Percentiles rank a stretch among this genome's conserved stretches.
Evolutionary conservation across 2,888 invertebrate species (phyloP).

Genomic region (Rhamnusium bicolor): DNA sequence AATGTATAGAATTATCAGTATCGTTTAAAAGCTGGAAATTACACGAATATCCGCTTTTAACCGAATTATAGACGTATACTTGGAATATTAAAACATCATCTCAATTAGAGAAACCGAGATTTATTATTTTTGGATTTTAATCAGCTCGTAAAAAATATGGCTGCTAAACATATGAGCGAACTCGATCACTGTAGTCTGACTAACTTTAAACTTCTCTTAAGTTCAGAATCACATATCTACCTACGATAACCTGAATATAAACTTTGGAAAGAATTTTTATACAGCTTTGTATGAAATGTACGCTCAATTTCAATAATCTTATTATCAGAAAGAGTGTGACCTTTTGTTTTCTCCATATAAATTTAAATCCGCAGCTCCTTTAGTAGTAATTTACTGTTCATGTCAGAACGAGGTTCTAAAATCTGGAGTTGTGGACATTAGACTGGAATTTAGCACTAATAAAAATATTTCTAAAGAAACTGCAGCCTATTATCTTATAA

Average conservation of each 20-base stretch:
- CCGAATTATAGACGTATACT: slow-evolving; percentile 60
- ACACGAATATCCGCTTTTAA: slow-evolving; percentile 11
- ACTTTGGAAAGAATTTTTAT: slow-evolving; percentile 55
- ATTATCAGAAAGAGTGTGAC: slow-evolving; percentile 43
- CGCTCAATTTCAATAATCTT: slow-evolving; percentile 53
- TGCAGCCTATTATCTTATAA: slow-evolving; percentile 54
- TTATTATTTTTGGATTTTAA: slow-evolving; percentile 65
- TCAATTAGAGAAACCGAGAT: slow-evolving; percentile 60
- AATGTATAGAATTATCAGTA: slow-evolving; percentile 3
- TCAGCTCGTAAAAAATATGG: slow-evolving; percentile 62
- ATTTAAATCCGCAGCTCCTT: slow-evolving; percentile 27
- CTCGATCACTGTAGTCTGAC: slow-evolving; percentile 58
- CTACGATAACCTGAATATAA: slow-evolving; percentile 62
- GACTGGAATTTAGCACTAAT: slow-evolving; percentile 48
- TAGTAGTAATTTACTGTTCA: slow-evolving; percentile 41
- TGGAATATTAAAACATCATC: slow-evolving; percentile 49
- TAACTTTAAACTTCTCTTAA: slow-evolving; percentile 64
- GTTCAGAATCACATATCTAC: slow-evolving; percentile 64
- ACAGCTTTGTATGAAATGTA: slow-evolving; percentile 58
- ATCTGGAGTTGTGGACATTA: slow-evolving; percentile 38
- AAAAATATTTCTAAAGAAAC: slow-evolving; percentile 47
- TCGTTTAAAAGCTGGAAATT: slow-evolving; percentile 20
- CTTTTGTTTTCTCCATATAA: slow-evolving; percentile 34
- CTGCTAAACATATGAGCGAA: slow-evolving; percentile 49
- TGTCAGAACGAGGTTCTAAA: slow-evolving; percentile 48